A percentile compares a stretch with the other conserved stretches of the same genome.
Evolutionary conservation across 1,140 invertebrate species (phyloP).

Genomic region (Gonatopus flavifemur): DNA sequence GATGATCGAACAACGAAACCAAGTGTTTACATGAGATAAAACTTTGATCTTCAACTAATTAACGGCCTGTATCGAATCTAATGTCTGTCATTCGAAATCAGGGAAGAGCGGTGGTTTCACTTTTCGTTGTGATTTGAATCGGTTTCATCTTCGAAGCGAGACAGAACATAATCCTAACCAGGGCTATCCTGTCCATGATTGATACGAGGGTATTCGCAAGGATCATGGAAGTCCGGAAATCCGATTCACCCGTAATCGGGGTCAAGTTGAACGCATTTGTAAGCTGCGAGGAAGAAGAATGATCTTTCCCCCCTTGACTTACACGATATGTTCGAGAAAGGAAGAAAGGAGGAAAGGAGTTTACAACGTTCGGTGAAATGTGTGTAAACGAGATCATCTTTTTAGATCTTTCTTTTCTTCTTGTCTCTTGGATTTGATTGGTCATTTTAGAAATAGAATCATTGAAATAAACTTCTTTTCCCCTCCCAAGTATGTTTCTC

Average conservation of each 20-base stretch:
- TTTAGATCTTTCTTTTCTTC: no score
- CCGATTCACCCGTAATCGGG: constrained; percentile 30
- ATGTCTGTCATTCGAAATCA: not conserved
- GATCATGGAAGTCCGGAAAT: constrained; percentile 30
- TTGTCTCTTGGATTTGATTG: no score
- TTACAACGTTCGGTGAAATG: no score
- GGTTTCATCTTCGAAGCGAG: not conserved
- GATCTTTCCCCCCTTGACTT: constrained; percentile 20
- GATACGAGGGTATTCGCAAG: constrained; percentile 23
- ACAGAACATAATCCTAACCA: not conserved
- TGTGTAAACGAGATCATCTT: no score
- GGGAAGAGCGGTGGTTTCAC: constrained; percentile 19
- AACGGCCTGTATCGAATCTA: not conserved
- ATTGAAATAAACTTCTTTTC: no score
- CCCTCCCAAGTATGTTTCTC: no score
- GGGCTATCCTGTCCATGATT: constrained; percentile 20
- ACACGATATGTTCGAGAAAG: constrained; percentile 5
- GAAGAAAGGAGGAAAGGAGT: not conserved
- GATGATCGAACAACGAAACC: no score
- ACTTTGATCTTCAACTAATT: no score
- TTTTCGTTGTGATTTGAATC: constrained; percentile 25
- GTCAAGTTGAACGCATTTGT: constrained; percentile 36
- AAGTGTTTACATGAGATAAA: no score
- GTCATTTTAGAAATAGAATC: no score
- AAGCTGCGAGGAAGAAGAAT: constrained; percentile 29